These are phyloP conservation scores for Rhinella marina DNA, from an alignment of 2,797 vertebrate species.

Conservation along the genomic window DNA sequence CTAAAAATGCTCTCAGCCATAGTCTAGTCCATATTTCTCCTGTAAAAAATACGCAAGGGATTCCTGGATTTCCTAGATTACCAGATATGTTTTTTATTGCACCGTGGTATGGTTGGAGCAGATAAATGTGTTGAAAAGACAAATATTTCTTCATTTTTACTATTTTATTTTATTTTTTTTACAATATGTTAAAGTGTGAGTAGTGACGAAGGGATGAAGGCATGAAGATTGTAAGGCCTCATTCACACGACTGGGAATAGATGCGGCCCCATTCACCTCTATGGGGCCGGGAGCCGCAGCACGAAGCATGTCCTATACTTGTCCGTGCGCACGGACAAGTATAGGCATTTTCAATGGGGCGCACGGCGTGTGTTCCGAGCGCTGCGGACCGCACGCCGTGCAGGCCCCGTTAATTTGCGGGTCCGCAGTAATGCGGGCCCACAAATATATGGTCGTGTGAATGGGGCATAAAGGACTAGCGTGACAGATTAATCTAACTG, in stretches of 20 bases:
- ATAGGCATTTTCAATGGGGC: too few species aligned
- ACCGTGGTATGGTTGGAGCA: not conserved
- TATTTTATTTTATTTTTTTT: not conserved
- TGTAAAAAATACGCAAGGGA: slow-evolving; percentile 8
- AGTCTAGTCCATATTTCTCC: not conserved
- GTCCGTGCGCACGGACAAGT: too few species aligned
- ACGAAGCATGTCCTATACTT: too few species aligned
- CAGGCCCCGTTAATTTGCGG: too few species aligned
- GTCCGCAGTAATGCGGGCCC: too few species aligned
- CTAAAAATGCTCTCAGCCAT: not conserved
- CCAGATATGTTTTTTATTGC: slow-evolving; percentile 1
- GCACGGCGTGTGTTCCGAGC: too few species aligned
- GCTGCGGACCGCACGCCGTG: too few species aligned
- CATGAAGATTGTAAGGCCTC: not conserved
- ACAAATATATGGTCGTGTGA: too few species aligned
- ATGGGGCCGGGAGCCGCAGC: too few species aligned
- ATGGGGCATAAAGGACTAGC: not conserved
- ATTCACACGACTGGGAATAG: too few species aligned
- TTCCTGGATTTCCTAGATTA: slow-evolving; percentile 8
- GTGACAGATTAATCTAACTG: not conserved
- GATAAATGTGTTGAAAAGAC: slow-evolving; percentile 17
- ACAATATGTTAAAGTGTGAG: not conserved
- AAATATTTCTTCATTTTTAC: not conserved
- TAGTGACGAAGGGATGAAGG: slow-evolving; percentile 3
- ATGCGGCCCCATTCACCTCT: too few species aligned